Base-by-base conservation (phyloP, 2,113 vertebrate genomes). In the Pungitius pungitius region DNA sequence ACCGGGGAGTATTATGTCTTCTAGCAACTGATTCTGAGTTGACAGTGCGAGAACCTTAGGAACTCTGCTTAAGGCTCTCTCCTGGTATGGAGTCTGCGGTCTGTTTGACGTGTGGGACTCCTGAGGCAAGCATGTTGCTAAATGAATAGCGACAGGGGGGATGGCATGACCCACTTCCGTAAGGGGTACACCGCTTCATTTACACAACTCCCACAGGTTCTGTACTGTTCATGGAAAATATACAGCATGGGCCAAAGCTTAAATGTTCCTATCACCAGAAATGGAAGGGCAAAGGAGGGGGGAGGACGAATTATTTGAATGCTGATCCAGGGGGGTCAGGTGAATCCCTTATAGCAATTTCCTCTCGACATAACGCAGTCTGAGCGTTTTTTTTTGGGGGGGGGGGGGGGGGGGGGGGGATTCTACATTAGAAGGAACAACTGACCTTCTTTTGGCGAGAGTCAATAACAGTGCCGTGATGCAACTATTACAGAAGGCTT, bases 151-250 rank as follows among this genome's bases (percentile, higher is more conserved):
- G 87, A 89, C 81, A 84, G 64, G 43, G 61, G 75, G 62, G 73
- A 77, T 81, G 80, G 77, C 75, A 81, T 90, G 90, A 93, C 89
- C 92, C 81, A 92, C 68, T 92, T 92, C 84, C 26, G 77, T 72
- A 42, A 63, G 68, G 80, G 56, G 56, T 68, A 64, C n/a, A 58
- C 63, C 61, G 72, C 65, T 86, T 76, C 82, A 37, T 66, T 72
- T 57, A 35, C 54, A 58, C 24, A 80, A 57, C 66, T 70, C 80
- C 78, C 83, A 83, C 77, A 87, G 73, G 83, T 83, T 58, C 63
- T 20, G 69, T 51, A 51, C 60, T 68, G 22, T 52, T 59, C 49
- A 11, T 68, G 57, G 37, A 30, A 55, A 77, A 75, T 26, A 61
- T 37, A 62, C 54, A 67, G 39, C 58, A 6, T 1, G 54, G 58